Evolutionary conservation across 2,888 invertebrate species (phyloP), one percentile per base, ranked within the genome.

Genomic region (Lomographa bimaculata): DNA sequence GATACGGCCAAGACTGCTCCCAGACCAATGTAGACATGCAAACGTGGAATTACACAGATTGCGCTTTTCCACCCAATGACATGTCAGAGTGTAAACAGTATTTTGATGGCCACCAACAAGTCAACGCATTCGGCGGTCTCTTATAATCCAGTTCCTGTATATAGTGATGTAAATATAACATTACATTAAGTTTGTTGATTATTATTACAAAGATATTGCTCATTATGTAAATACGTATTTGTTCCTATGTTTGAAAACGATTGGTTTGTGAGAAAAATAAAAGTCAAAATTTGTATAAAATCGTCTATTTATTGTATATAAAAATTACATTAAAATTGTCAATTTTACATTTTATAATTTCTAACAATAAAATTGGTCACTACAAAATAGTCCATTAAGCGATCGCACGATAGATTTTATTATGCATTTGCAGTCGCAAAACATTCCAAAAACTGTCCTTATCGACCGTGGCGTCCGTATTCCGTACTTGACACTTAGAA

Each of bases 301-400:
- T 74, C 75, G 76, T 85, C 85, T 87, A 89, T 89, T 90, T 86
- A 87, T 85, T 89, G 87, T 89, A 87, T 86, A 89, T 85, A 89
- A 89, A 87, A 87, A 83, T 87, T 86, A 87, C 89, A 85, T 87
- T 86, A 84, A 85, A 87, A 86, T 87, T 85, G 84, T 86, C 85
- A 85, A 85, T 83, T 86, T 86, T 86, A 87, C 85, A 83, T 71
- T 74, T 78, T 72, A 65, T 65, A 56, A 71, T 80, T 73, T 67
- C 80, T 84, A 84, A 76, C 75, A 71, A 78, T 83, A 86, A 84
- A 87, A 86, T 89, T 89, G 87, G 87, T 89, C 86, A 83, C 87
- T 89, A 87, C 87, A 84, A 87, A 86, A 83, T 86, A 86, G 81
- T 86, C 71, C 79, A 77, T 74, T 69, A 86, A 87, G 86, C 86